These are phyloP conservation scores for Acleris literana DNA, from an alignment of 2,888 invertebrate genomes.

Conservation along the genomic window DNA sequence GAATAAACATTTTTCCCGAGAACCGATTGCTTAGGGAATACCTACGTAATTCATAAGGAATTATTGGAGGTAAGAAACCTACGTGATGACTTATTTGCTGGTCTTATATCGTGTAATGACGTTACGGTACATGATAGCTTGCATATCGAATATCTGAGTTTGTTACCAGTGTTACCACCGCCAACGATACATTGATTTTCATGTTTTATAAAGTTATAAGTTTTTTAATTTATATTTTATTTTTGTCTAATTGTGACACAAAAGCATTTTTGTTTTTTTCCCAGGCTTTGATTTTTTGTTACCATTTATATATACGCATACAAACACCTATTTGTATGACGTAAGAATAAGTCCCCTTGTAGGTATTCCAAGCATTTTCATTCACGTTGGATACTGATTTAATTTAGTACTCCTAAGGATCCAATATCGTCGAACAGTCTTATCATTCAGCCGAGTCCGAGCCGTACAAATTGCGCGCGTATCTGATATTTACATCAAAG, in stretches of 20 bases:
- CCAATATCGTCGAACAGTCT: constrained; percentile 22
- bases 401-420: constrained; percentile 15
- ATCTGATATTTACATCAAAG: constrained; percentile 48
- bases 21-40: constrained; percentile 55
- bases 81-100: no score
- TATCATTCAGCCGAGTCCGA: constrained; percentile 23
- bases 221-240: no score
- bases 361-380: neutral
- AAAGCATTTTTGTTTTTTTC: no score
- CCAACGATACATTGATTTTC: no score
- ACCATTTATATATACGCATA: no score
- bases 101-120: neutral
- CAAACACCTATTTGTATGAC: neutral
- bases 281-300: no score
- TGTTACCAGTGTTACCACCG: no score
- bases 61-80: constrained; percentile 7
- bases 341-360: neutral
- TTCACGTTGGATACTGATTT: constrained; percentile 16
- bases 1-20: constrained; percentile 56
- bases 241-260: no score
- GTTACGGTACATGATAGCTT: neutral
- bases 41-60: constrained; percentile 40
- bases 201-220: no score
- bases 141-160: no score
- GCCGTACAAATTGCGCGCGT: constrained; percentile 45